Percentiles rank a stretch among this genome's conserved stretches.
Evolutionary conservation across 2,888 invertebrate genomes (phyloP).

Genomic region (Drosophila dives): DNA sequence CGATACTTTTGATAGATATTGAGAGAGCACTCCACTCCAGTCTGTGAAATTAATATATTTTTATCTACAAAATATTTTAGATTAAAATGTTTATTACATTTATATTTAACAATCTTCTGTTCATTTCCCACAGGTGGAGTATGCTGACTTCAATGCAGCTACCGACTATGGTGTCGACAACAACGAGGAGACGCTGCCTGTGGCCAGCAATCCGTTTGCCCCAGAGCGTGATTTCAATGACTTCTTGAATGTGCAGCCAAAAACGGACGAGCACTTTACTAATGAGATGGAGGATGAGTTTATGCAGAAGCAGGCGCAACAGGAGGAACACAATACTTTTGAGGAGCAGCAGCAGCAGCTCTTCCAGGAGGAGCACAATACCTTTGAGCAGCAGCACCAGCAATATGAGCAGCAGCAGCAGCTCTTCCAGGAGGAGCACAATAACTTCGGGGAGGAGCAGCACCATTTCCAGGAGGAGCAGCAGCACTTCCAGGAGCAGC

Average conservation of each 20-base stretch:
- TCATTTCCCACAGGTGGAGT: slow-evolving; percentile 65
- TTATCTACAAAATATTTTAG: neutral
- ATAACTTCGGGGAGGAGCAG: neutral
- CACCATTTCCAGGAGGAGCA: neutral
- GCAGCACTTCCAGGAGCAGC: neutral
- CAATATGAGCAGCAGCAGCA: neutral
- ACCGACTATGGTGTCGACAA: slow-evolving; percentile 56
- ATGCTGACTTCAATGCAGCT: slow-evolving; percentile 72
- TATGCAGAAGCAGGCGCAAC: slow-evolving; percentile 4
- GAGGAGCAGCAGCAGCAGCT: neutral
- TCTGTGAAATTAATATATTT: neutral
- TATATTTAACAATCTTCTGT: slow-evolving; percentile 10
- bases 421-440: too few species aligned
- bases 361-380: neutral
- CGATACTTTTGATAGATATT: neutral
- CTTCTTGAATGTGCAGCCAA: slow-evolving; percentile 21
- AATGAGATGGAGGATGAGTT: slow-evolving; percentile 18
- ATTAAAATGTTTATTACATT: neutral
- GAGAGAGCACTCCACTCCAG: neutral
- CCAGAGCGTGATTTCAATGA: slow-evolving; percentile 10
- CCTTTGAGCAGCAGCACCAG: too few species aligned
- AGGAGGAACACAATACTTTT: slow-evolving; percentile 3
- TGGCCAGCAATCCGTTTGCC: slow-evolving; percentile 54
- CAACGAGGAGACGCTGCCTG: slow-evolving; percentile 11
- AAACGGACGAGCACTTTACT: slow-evolving; percentile 16